A percentile compares a stretch with the other conserved stretches of the same genome.
phyloP scores from a whole-genome alignment of 2,888 invertebrate species.

The Andricus quercusramuli region DNA sequence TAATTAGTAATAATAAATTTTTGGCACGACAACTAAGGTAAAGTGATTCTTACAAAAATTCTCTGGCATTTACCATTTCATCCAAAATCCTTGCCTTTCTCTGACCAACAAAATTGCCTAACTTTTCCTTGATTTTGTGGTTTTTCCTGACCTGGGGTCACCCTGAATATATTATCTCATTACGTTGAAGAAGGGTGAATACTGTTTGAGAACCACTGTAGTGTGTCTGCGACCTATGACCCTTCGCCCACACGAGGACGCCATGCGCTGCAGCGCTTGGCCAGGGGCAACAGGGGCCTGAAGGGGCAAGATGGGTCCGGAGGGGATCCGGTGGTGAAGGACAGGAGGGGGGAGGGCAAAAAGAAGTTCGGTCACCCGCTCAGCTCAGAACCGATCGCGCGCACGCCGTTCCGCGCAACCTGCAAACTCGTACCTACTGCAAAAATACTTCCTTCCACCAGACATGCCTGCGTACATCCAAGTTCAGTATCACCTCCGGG shows the following conservation, averaged over 20 bases:
- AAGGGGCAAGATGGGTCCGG: conserved; percentile 61
- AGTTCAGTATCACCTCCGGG: conserved; percentile 1
- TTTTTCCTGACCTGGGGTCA: too few species aligned
- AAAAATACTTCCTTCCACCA: conserved; percentile 68
- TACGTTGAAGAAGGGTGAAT: background rate
- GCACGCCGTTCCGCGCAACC: conserved; percentile 70
- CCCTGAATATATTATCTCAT: background rate
- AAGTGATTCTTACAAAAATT: too few species aligned
- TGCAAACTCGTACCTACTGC: conserved; percentile 72
- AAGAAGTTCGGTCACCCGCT: conserved; percentile 70
- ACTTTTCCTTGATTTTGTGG: too few species aligned
- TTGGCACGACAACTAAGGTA: too few species aligned
- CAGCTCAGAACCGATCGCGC: conserved; percentile 63
- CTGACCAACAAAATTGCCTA: too few species aligned
- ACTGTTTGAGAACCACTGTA: conserved; percentile 69
- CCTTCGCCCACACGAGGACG: conserved; percentile 77
- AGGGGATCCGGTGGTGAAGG: conserved; percentile 61
- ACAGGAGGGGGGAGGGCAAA: conserved; percentile 53
- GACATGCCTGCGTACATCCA: conserved; percentile 60
- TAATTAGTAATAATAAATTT: too few species aligned
- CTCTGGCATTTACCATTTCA: too few species aligned
- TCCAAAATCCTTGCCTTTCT: too few species aligned
- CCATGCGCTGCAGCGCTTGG: conserved; percentile 69
- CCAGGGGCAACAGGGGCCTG: conserved; percentile 66
- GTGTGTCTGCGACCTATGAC: conserved; percentile 76